Evolutionary conservation across 2,888 invertebrate species (phyloP), one percentile per base, ranked within the genome.

Genomic region (Phengaris alcon): DNA sequence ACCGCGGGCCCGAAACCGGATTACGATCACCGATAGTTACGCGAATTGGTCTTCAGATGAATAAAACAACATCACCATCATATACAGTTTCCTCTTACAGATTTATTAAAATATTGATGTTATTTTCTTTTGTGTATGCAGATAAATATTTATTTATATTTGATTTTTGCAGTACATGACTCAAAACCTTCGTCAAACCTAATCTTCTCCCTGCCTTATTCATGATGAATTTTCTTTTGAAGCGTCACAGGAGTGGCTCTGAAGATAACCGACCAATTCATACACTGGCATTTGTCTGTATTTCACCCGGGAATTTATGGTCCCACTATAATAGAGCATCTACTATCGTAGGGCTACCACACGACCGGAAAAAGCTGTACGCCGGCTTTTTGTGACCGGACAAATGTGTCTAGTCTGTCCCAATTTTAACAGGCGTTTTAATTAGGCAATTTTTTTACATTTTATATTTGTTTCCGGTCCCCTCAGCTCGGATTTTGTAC

Each of bases 271-370:
- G 59, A 22, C 59, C 59, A 59, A 59, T 59, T 59, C 59, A 59
- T 59, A 59, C 59, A 59, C 59, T 59, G 59, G 59, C 59, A 59
- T 59, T 59, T 59, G 59, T 59, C 59, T 59, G 59, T 59, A 59
- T 59, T 59, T 59, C 22, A 59, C 22, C 52, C 5, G 59, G 59
- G 59, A 57, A 59, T 59, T 59, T 59, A 59, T 59, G 22, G 59
- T 22, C 22, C 59, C 22, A 9, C 10, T 59, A 22, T 59, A 59
- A 59, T 59, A 10, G 22, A 59, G 57, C 57, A 57, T 15, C 57
- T 57, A n/a, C 57, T 22, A 22, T 10, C 59, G 59, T 10, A 59
- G 22, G 59, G 59, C 10, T 59, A n/a, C 10, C 15, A 59, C 9
- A 57, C 15, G 3, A 1, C 3, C 52, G 22, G 22, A 22, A 3